Evolutionary conservation across 1,140 invertebrate genomes (phyloP), one percentile per base, ranked within the genome.

Genomic region (Diprion similis): DNA sequence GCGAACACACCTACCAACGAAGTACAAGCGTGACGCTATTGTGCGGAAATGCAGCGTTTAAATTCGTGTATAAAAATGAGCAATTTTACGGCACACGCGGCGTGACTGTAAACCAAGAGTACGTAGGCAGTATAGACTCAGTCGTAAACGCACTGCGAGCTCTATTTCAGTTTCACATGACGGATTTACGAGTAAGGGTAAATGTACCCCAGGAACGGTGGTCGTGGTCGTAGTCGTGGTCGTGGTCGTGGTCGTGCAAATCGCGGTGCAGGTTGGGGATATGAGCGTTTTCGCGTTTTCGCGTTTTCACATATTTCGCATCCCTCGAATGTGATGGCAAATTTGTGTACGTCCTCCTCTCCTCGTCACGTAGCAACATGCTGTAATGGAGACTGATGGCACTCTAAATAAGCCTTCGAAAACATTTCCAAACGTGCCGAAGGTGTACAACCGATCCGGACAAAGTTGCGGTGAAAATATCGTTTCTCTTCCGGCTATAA

Each of bases 301-400:
- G 11, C 51, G n/a, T 59, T 59, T 59, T 59, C 51, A 17, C 51
- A 59, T 59, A 59, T 59, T 59, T 59, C n/a, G n/a, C n/a, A 59
- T 11, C 11, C 51, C 51, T 59, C 11, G 11, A 17, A 17, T 59
- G 51, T 17, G n/a, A 17, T 6, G 4, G 24, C 24, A 37, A 37
- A 37, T 37, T 37, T 37, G 24, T 59, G 51, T 59, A 59, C n/a
- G 11, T 17, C 51, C 11, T 17, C n/a, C 48, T 10, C 10, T 15
- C 48, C 11, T 15, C 51, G 51, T 59, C 51, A 59, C 51, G n/a
- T 17, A 59, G n/a, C n/a, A 59, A 15, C 4, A 59, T 59, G 11
- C 11, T 59, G 51, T 59, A 59, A 59, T 59, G 51, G 51, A 59
- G 51, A 59, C n/a, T 4, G 51, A 59, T 59, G 11, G 51, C 11